Base-by-base conservation (phyloP, 2,888 invertebrate genomes). In the Lissonota sp. region DNA sequence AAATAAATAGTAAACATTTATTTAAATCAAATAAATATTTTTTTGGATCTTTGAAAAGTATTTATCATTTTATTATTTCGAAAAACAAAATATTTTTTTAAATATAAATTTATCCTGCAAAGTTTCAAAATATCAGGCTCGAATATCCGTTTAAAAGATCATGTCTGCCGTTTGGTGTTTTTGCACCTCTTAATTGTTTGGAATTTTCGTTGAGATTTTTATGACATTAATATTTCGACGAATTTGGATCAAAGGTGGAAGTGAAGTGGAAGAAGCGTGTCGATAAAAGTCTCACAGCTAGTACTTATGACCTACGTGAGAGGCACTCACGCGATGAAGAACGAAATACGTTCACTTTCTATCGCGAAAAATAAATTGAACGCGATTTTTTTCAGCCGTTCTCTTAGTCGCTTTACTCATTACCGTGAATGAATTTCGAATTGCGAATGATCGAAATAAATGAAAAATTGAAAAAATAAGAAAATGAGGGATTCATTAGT, bases 291-390 rank as follows among this genome's bases (percentile, higher is more conserved):
- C 57, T 74, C 62, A 44, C 6, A 66, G 64, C 46, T 49, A 26
- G 26, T 3, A 26, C 46, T 46, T 57, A 57, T 71, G 77, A 71
- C 70, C 77, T 70, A 39, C 64, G 6, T 12, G 26, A 12, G 42
- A 44, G 49, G 57, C 46, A 51, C 49, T 62, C 70, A n/a, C n/a
- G 49, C 64, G 44, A 63, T 60, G 63, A 79, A 58, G 55, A 80
- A 67, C 64, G 74, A 66, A 16, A 63, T 37, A 75, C 78, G 42
- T 76, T 80, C 76, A 72, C 80, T 80, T 76, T 80, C 76, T 58
- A 58, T 76, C 57, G 26, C 49, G 26, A 72, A 80, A 67, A 72
- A 76, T 80, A n/a, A 67, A 57, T 44, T 57, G 16, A 60, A 10
- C 49, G 55, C 51, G 58, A 42, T 53, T 63, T 66, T 76, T 71